Evolutionary conservation across 1,140 invertebrate genomes (phyloP).

Genomic region (Drosophila tsacasi): DNA sequence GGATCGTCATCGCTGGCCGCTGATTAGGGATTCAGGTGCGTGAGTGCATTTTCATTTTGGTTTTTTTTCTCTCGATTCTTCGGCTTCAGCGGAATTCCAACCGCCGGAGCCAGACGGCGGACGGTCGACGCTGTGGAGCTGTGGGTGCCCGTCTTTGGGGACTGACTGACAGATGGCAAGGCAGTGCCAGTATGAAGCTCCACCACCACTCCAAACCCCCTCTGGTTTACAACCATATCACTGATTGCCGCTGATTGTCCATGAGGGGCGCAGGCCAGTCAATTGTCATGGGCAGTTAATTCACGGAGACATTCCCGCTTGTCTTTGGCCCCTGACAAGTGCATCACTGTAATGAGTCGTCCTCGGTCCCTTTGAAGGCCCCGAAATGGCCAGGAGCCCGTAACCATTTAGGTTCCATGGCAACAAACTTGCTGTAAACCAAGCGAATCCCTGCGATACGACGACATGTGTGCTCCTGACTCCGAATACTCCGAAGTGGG

Average conservation of each 20-base stretch:
- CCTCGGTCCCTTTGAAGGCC: conserved; percentile 55
- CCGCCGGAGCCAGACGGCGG: conserved; percentile 42
- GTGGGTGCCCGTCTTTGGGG: conserved; percentile 57
- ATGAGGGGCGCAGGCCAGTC: conserved; percentile 40
- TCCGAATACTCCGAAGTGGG: conserved; percentile 33
- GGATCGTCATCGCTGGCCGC: conserved; percentile 48
- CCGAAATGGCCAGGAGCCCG: conserved; percentile 7
- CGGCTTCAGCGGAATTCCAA: conserved; percentile 73
- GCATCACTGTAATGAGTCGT: conserved; percentile 63
- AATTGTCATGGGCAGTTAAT: conserved; percentile 25
- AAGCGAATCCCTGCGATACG: conserved; percentile 7
- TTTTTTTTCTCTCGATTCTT: conserved; percentile 14
- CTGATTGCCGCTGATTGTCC: conserved; percentile 64
- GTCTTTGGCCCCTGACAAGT: conserved; percentile 55
- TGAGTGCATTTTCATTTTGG: conserved; percentile 70
- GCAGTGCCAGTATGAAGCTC: conserved; percentile 31
- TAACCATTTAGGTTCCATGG: conserved; percentile 7
- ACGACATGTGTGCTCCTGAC: conserved; percentile 44
- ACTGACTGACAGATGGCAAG: conserved; percentile 73
- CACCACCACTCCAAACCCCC: background rate
- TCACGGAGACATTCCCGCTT: conserved; percentile 31
- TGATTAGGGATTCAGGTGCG: conserved; percentile 81
- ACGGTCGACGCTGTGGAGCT: conserved; percentile 13
- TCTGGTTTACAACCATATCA: conserved; percentile 51
- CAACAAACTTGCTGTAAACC: conserved; percentile 50